These are phyloP conservation scores for Yasuhikotakia modesta DNA, from an alignment of 2,797 vertebrate genomes.

Conservation along the genomic window DNA sequence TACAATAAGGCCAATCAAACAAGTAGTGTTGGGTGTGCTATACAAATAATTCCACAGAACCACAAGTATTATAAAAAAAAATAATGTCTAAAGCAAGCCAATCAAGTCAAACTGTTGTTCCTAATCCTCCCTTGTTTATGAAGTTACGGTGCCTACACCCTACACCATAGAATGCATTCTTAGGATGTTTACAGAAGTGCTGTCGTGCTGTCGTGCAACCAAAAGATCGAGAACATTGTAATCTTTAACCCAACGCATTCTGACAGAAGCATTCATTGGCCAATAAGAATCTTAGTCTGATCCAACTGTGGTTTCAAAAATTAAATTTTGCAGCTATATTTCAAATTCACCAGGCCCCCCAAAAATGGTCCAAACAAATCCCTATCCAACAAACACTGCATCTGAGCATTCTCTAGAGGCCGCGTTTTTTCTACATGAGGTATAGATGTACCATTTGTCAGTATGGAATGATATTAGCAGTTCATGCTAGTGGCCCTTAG, in stretches of 20 bases:
- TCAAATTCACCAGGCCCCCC: too few relatives aligned
- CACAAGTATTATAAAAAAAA: not conserved
- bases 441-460: not conserved
- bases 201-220: too few relatives aligned
- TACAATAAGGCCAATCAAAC: not conserved
- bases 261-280: not conserved
- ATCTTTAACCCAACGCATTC: not conserved
- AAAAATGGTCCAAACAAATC: too few relatives aligned
- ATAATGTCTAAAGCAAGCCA: not conserved
- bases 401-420: too few relatives aligned
- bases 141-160: not conserved
- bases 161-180: too few relatives aligned
- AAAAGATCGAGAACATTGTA: too few relatives aligned
- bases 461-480: not conserved
- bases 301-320: not conserved
- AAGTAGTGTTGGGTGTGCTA: not conserved
- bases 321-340: not conserved
- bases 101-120: conserved; percentile 4
- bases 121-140: not conserved
- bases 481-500: not conserved
- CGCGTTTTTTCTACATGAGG: not conserved
- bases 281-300: not conserved
- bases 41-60: not conserved
- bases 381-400: too few relatives aligned
- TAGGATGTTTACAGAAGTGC: too few relatives aligned